phyloP scores from a whole-genome alignment of 2,888 invertebrate genomes.

The Drosophila antonietae region DNA sequence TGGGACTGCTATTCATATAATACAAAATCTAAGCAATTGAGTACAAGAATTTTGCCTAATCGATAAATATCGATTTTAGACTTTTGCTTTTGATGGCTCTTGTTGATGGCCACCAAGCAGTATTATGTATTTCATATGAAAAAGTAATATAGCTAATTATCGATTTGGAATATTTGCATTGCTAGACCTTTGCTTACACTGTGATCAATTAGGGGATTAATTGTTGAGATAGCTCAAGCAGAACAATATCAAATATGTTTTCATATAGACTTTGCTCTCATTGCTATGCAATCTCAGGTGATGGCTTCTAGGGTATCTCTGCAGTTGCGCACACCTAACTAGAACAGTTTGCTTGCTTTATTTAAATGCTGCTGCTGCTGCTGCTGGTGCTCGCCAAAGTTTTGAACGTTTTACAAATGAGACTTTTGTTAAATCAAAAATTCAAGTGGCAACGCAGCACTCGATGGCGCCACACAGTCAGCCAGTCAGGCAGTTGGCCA shows the following conservation, averaged over 20 bases:
- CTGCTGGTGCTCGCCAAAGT: slow-evolving; percentile 22
- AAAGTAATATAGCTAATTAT: not conserved
- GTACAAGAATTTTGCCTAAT: not conserved
- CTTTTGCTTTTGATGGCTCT: not conserved
- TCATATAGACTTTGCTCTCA: too few relatives aligned
- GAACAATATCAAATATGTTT: too few relatives aligned
- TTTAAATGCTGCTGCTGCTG: slow-evolving; percentile 41
- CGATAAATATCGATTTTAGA: not conserved
- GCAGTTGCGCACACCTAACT: not conserved
- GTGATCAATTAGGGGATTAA: fast-evolving
- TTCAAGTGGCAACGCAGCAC: slow-evolving; percentile 77
- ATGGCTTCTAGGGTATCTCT: slow-evolving; percentile 5
- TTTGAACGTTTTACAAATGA: slow-evolving; percentile 73
- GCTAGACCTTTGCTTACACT: not conserved
- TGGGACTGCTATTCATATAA: not conserved
- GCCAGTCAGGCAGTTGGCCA: slow-evolving; percentile 2
- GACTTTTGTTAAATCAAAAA: slow-evolving; percentile 78
- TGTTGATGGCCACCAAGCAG: not conserved
- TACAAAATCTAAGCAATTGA: not conserved
- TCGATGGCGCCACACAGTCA: slow-evolving; percentile 71
- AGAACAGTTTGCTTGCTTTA: slow-evolving; percentile 32
- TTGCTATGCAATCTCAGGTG: not conserved
- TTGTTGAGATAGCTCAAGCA: not conserved
- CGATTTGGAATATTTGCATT: not conserved
- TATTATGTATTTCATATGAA: not conserved